Conservation (phyloP, 2,797 vertebrate genomes). For the Helostoma temminkii region DNA sequence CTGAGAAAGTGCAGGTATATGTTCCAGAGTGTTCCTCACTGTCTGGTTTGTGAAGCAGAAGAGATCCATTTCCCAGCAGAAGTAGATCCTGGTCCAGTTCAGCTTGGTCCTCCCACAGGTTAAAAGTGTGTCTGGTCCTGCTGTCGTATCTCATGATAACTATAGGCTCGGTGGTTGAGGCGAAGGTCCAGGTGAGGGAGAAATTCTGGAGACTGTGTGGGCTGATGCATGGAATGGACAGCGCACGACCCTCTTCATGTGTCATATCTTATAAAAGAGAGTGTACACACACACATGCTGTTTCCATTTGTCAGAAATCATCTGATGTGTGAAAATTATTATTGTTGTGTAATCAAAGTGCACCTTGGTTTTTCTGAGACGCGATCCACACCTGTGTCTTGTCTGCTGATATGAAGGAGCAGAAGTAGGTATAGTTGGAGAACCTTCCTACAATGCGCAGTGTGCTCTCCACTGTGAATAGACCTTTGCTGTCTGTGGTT, state of each 20-base stretch:
- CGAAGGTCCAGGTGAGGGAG: constrained; percentile 83
- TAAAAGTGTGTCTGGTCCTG: constrained; percentile 66
- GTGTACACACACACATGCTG: neutral
- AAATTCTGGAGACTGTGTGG: constrained; percentile 79
- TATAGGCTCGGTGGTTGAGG: constrained; percentile 56
- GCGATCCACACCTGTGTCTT: constrained; percentile 82
- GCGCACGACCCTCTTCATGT: constrained; percentile 65
- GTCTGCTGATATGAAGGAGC: constrained; percentile 82
- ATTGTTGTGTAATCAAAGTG: neutral
- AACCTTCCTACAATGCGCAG: constrained; percentile 75
- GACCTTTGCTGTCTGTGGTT: constrained; percentile 81
- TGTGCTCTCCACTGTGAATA: constrained; percentile 80
- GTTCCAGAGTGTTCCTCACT: constrained; percentile 74
- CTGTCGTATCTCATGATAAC: constrained; percentile 82
- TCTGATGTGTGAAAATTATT: neutral
- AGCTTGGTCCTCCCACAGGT: constrained; percentile 78
- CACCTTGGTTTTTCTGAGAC: constrained; percentile 83
- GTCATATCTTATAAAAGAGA: constrained; percentile 63
- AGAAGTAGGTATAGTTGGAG: constrained; percentile 80
- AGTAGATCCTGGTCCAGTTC: constrained; percentile 76
- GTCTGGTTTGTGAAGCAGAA: constrained; percentile 75
- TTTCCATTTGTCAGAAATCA: neutral
- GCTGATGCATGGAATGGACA: constrained; percentile 80
- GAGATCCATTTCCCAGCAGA: constrained; percentile 78
- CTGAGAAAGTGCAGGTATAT: constrained; percentile 80